A percentile compares a stretch with the other conserved stretches of the same genome.
Evolutionary conservation across 2,888 invertebrate species (phyloP).

Genomic region (Cepaea hortensis): DNA sequence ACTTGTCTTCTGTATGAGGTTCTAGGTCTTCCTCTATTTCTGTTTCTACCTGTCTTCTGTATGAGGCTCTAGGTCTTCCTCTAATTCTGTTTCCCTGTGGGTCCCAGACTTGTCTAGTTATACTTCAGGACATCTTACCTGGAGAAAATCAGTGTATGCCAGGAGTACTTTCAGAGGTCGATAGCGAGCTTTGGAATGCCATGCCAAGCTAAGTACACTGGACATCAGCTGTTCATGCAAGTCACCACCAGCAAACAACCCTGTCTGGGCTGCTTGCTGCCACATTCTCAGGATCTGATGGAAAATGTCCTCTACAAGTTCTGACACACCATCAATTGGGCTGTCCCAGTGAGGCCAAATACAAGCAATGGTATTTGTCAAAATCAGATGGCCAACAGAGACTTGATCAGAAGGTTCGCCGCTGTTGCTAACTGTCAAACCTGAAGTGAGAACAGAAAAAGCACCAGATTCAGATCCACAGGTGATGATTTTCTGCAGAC

Average conservation of each 20-base stretch:
- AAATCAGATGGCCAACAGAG: conserved; percentile 26
- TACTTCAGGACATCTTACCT: conserved; percentile 53
- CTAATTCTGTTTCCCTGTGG: no score
- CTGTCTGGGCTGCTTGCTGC: conserved; percentile 42
- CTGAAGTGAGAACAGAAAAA: no score
- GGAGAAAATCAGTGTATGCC: conserved; percentile 57
- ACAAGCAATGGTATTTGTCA: conserved; percentile 58
- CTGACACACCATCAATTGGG: conserved; percentile 72
- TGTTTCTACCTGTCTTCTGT: no score
- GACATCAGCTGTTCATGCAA: conserved; percentile 52
- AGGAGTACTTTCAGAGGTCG: conserved; percentile 63
- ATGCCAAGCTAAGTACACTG: conserved; percentile 58
- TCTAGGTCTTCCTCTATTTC: no score
- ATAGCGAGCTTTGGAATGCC: conserved; percentile 71
- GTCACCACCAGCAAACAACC: conserved; percentile 43
- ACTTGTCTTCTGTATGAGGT: no score
- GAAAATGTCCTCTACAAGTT: conserved; percentile 62
- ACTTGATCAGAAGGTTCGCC: background rate
- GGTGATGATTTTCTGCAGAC: no score
- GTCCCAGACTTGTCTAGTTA: no score
- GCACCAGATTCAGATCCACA: no score
- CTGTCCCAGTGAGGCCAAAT: conserved; percentile 71
- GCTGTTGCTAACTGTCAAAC: background rate
- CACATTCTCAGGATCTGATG: conserved; percentile 59
- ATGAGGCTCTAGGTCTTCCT: no score